These are phyloP conservation scores for Polypedilum pembai DNA, from an alignment of 1,140 invertebrate species.

Conservation along the genomic window DNA sequence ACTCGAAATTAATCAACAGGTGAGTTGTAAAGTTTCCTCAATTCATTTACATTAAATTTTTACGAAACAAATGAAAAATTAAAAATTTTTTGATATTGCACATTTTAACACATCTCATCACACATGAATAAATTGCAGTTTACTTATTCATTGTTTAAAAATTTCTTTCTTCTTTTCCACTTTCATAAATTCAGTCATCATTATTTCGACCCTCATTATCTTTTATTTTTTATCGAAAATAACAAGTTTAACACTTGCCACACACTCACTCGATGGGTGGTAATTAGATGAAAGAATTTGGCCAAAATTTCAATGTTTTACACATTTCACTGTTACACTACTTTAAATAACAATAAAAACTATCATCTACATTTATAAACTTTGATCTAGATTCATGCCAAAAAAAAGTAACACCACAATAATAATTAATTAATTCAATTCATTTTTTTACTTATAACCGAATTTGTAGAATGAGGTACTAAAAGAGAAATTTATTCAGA, in stretches of 20 bases:
- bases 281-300: too few relatives aligned
- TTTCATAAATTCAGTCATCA: constrained; percentile 4
- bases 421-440: constrained; percentile 20
- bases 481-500: constrained; percentile 3
- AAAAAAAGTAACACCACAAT: not conserved
- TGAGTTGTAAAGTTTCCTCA: too few relatives aligned
- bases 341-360: too few relatives aligned
- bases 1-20: too few relatives aligned
- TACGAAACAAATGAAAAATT: too few relatives aligned
- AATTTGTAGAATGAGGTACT: not conserved
- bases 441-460: not conserved
- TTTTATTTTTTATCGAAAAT: not conserved
- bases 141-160: not conserved
- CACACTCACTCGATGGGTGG: too few relatives aligned
- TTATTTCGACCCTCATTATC: not conserved
- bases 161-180: constrained; percentile 1
- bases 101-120: constrained; percentile 6
- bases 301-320: too few relatives aligned
- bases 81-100: not conserved
- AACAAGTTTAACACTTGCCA: too few relatives aligned
- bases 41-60: too few relatives aligned
- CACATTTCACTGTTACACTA: too few relatives aligned
- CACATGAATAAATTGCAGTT: not conserved
- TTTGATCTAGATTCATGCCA: not conserved
- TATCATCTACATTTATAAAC: not conserved